These are phyloP conservation scores for Uropetala carovei DNA, from an alignment of 2,888 invertebrate genomes.

Conservation along the genomic window DNA sequence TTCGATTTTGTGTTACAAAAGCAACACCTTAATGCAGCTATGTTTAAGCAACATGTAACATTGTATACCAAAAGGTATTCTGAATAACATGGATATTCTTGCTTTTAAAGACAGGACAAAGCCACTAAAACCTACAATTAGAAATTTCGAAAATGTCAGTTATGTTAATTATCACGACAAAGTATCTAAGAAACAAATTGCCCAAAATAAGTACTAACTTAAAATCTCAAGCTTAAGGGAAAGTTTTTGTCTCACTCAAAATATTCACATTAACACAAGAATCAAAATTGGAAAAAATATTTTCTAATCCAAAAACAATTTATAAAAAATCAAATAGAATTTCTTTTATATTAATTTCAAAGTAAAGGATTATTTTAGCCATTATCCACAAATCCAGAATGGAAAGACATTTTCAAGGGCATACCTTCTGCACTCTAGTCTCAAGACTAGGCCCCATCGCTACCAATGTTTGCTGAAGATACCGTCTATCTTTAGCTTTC, in stretches of 20 bases:
- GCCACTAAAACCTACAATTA: too few species aligned
- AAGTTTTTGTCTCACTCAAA: background rate
- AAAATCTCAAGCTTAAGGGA: background rate
- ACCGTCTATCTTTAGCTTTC: conserved; percentile 96
- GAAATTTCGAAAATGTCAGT: too few species aligned
- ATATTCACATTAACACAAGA: background rate
- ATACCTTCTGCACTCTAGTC: conserved; percentile 92
- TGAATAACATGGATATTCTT: background rate
- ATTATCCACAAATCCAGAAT: background rate
- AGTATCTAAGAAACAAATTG: too few species aligned
- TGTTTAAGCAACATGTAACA: too few species aligned
- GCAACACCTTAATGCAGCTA: background rate
- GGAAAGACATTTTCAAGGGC: background rate
- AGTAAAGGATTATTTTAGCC: background rate
- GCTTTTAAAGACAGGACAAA: too few species aligned
- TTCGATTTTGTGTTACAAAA: background rate
- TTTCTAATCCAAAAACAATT: background rate
- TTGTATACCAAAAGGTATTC: background rate
- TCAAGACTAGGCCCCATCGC: conserved; percentile 92
- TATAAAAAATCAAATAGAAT: background rate
- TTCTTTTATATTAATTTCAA: background rate
- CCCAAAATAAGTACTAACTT: background rate
- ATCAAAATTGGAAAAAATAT: background rate
- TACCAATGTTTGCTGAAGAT: conserved; percentile 89
- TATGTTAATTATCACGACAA: too few species aligned